Conservation (phyloP, 2,888 invertebrate genomes). For the Polietes domitor region DNA sequence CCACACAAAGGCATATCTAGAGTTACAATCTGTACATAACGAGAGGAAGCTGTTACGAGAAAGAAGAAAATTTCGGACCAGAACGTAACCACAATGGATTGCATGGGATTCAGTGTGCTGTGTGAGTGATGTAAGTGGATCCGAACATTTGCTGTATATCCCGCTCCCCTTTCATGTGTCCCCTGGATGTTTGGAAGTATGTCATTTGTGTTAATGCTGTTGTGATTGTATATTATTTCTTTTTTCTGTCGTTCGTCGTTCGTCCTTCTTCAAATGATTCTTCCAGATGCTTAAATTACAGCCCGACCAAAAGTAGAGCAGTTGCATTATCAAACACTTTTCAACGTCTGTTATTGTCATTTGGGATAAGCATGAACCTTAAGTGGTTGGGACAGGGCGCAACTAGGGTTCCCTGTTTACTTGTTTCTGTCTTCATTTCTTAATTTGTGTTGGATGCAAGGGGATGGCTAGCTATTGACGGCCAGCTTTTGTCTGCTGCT, state of each 20-base stretch:
- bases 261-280: not conserved
- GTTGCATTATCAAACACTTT: slow-evolving; percentile 19
- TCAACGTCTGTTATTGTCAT: slow-evolving; percentile 34
- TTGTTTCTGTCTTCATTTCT: slow-evolving; percentile 4
- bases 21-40: slow-evolving; percentile 44
- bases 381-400: not conserved
- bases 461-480: not conserved
- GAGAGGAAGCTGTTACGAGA: not conserved
- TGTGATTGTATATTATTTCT: slow-evolving; percentile 34
- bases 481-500: slow-evolving; percentile 2
- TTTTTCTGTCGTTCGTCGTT: not conserved
- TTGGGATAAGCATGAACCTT: not conserved
- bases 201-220: slow-evolving; percentile 24
- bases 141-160: not conserved
- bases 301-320: slow-evolving; percentile 31
- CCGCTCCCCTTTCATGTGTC: not conserved
- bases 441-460: not conserved
- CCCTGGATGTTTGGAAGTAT: not conserved
- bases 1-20: not conserved
- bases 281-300: slow-evolving; percentile 36
- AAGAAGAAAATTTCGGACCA: not conserved
- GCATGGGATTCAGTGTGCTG: not conserved
- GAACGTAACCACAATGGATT: not conserved
- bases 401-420: slow-evolving; percentile 9
- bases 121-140: slow-evolving; percentile 19